phyloP scores from a whole-genome alignment of 2,797 vertebrate species.

The Melanotaenia trifasciata region DNA sequence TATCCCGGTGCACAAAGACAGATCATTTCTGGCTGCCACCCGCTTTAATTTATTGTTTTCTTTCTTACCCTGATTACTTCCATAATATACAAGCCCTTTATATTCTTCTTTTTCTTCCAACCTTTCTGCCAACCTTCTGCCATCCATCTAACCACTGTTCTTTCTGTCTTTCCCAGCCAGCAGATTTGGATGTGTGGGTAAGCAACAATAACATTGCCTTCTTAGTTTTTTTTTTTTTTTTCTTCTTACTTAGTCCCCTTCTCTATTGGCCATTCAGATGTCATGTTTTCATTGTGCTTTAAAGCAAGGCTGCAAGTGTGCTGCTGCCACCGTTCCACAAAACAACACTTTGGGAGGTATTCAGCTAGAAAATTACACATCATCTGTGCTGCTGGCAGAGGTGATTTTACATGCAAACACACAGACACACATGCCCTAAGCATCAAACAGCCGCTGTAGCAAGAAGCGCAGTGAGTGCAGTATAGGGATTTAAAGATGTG shows the following conservation, averaged over 20 bases:
- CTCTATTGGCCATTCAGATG: constrained; percentile 84
- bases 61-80: constrained; percentile 33
- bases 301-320: constrained; percentile 83
- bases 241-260: constrained; percentile 30
- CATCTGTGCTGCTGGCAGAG: constrained; percentile 83
- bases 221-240: constrained; percentile 68
- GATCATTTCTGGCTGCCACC: neutral
- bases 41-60: constrained; percentile 15
- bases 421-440: constrained; percentile 61
- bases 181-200: constrained; percentile 88
- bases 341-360: constrained; percentile 92
- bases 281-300: constrained; percentile 88
- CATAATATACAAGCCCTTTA: constrained; percentile 13
- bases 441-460: constrained; percentile 71
- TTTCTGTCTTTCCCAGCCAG: constrained; percentile 79
- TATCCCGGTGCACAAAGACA: neutral
- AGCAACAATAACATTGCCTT: constrained; percentile 73
- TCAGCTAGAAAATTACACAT: constrained; percentile 95
- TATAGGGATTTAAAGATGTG: constrained; percentile 71
- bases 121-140: constrained; percentile 21
- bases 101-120: constrained; percentile 8
- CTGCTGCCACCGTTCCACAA: constrained; percentile 73
- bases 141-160: constrained; percentile 39
- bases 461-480: constrained; percentile 67
- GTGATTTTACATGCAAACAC: constrained; percentile 76